These are phyloP conservation scores for Ambastaia sidthimunki DNA, from an alignment of 2,797 vertebrate genomes.

Conservation along the genomic window DNA sequence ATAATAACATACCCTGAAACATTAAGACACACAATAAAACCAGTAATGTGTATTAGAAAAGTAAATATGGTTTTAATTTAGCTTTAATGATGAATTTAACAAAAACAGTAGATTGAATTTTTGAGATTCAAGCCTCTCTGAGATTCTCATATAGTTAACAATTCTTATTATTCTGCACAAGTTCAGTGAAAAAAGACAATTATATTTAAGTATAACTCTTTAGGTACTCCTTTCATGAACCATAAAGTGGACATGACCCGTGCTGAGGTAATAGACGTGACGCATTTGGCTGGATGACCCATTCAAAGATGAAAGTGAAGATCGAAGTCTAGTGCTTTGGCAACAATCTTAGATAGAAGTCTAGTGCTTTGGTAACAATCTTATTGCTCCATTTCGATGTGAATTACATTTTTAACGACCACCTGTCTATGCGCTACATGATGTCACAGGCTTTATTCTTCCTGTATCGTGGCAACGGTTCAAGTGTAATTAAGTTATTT, in stretches of 20 bases:
- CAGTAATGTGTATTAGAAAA: no score
- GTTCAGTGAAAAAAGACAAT: background rate
- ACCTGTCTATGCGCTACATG: background rate
- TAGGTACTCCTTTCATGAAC: no score
- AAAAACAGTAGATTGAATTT: no score
- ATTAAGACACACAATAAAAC: no score
- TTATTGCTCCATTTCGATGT: background rate
- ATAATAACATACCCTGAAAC: no score
- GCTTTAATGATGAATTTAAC: no score
- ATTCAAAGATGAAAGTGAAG: background rate
- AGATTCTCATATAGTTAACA: background rate
- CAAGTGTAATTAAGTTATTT: background rate
- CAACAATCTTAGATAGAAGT: no score
- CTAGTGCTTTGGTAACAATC: background rate
- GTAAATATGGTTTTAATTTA: no score
- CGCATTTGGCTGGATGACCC: background rate
- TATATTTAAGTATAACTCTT: no score
- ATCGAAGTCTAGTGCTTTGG: background rate
- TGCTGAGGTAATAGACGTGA: background rate
- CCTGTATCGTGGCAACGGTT: background rate
- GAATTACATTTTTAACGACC: background rate
- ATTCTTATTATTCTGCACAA: background rate
- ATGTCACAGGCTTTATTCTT: background rate
- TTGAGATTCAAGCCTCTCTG: no score
- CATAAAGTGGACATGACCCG: background rate